Evolutionary conservation across 2,888 invertebrate genomes (phyloP).

Genomic region (Brachyopa scutellaris): DNA sequence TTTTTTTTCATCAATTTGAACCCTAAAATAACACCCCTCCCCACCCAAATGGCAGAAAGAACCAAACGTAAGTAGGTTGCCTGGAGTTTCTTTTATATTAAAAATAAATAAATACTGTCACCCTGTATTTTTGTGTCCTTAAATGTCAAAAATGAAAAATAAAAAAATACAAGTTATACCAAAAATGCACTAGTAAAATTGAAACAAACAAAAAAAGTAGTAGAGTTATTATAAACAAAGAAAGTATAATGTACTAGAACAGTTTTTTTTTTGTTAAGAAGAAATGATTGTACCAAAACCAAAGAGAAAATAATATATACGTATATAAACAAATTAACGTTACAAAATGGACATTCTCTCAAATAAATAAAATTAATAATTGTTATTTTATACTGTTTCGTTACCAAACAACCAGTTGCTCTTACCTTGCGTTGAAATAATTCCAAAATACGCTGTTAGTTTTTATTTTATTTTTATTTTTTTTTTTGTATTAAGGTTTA

Average conservation of each 20-base stretch:
- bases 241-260: slow-evolving; percentile 41
- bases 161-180: slow-evolving; percentile 24
- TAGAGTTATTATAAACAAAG: slow-evolving; percentile 26
- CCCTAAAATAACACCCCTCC: slow-evolving; percentile 44
- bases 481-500: too few relatives aligned
- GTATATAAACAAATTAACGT: slow-evolving; percentile 19
- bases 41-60: slow-evolving; percentile 40
- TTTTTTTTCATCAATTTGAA: slow-evolving; percentile 22
- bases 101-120: slow-evolving; percentile 4
- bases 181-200: slow-evolving; percentile 61
- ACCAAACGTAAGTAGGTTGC: slow-evolving; percentile 65
- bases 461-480: slow-evolving; percentile 73
- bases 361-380: slow-evolving; percentile 47
- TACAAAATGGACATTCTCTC: slow-evolving; percentile 67
- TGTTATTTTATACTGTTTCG: slow-evolving; percentile 67
- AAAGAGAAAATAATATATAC: slow-evolving; percentile 9
- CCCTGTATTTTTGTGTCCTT: slow-evolving; percentile 20
- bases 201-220: slow-evolving; percentile 31
- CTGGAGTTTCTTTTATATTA: slow-evolving; percentile 48
- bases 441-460: slow-evolving; percentile 97
- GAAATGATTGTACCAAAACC: slow-evolving; percentile 22
- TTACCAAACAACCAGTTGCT: slow-evolving; percentile 80
- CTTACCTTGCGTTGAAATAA: slow-evolving; percentile 99
- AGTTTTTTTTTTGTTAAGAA: slow-evolving; percentile 25
- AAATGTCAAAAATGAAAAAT: slow-evolving; percentile 12